These are phyloP conservation scores for Anas capensis DNA, from an alignment of 2,797 vertebrate genomes.

Conservation along the genomic window DNA sequence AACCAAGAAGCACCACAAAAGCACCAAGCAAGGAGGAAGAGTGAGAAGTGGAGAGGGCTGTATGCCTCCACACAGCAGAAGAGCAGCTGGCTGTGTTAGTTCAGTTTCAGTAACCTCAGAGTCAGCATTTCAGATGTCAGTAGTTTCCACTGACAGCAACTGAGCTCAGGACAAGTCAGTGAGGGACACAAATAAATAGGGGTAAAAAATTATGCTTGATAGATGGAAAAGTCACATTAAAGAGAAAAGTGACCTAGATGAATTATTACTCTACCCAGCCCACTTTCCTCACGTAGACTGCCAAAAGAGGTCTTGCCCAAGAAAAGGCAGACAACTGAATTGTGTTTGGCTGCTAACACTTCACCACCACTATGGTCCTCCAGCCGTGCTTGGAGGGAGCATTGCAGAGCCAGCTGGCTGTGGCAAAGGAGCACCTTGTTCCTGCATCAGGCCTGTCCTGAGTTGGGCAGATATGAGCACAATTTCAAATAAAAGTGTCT, in stretches of 20 bases:
- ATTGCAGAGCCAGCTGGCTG: not conserved
- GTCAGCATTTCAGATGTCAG: constrained; percentile 57
- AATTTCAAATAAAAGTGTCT: not conserved
- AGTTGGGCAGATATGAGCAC: accelerated
- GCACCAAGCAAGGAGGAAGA: not conserved
- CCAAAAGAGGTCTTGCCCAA: not conserved
- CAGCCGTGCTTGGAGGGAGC: accelerated
- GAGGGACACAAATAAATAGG: not conserved
- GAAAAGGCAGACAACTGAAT: not conserved
- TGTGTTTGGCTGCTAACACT: not conserved
- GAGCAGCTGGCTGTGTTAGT: not conserved
- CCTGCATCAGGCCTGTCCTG: not conserved
- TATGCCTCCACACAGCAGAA: not conserved
- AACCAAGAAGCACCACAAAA: not conserved
- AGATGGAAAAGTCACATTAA: constrained; percentile 25
- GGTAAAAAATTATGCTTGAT: not conserved
- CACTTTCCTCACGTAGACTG: accelerated
- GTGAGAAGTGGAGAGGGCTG: not conserved
- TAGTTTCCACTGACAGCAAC: constrained; percentile 54
- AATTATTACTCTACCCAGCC: not conserved
- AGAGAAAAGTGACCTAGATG: not conserved
- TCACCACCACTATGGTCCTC: not conserved
- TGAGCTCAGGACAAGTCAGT: not conserved
- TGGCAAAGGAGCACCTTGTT: not conserved
- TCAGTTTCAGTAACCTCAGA: constrained; percentile 57